Percentiles rank a stretch among this genome's conserved stretches.
These are phyloP conservation scores for Ypsolopha scabrella DNA, from an alignment of 2,888 invertebrate species.

Conservation along the genomic window DNA sequence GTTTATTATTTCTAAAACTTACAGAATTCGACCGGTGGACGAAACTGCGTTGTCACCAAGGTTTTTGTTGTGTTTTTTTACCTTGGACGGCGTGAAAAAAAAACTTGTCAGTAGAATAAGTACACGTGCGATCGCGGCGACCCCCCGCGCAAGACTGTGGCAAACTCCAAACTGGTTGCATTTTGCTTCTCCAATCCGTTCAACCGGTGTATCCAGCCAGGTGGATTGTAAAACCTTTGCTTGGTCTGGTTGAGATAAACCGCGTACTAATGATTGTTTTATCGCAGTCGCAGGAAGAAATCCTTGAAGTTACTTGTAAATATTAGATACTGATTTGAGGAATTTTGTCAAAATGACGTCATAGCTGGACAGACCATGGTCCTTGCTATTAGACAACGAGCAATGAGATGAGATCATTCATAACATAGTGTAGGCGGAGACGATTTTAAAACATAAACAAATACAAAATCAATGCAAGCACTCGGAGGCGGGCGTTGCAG, in stretches of 20 bases:
- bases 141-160: slow-evolving; percentile 11
- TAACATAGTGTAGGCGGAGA: no score
- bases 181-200: slow-evolving; percentile 5
- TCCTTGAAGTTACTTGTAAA: no score
- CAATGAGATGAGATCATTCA: no score
- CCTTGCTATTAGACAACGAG: no score
- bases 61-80: slow-evolving; percentile 4
- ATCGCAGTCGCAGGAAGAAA: not conserved
- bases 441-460: no score
- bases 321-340: no score
- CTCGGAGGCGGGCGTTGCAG: no score
- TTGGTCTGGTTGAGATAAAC: slow-evolving; percentile 21
- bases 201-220: slow-evolving; percentile 2
- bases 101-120: not conserved
- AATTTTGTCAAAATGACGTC: no score
- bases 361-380: no score
- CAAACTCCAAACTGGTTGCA: slow-evolving; percentile 6
- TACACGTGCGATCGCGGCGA: slow-evolving; percentile 9
- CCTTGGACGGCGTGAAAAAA: not conserved
- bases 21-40: slow-evolving; percentile 1
- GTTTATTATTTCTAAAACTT: not conserved
- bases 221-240: slow-evolving; percentile 1
- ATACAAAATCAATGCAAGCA: no score
- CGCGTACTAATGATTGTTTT: slow-evolving; percentile 34
- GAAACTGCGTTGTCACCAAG: slow-evolving; percentile 5